Base-by-base conservation (phyloP, 2,797 vertebrate species). In the Notolepis coatsorum region DNA sequence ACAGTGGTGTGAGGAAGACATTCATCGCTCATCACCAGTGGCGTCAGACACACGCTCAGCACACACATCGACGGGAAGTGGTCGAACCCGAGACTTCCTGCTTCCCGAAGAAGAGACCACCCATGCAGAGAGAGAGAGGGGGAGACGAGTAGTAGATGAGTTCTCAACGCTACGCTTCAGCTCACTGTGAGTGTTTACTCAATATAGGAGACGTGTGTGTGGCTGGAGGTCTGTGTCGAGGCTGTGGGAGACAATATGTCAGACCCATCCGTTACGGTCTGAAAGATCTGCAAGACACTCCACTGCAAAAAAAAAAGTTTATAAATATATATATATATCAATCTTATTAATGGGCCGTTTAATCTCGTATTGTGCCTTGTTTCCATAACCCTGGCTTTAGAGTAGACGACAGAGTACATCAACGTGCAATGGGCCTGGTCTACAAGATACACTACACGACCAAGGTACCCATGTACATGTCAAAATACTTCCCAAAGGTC, bases 31-130 rank as follows among this genome's bases (percentile, higher is more conserved):
- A 30, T 2, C 21, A n/a, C 17, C 35, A 25, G 51, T 0, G 15
- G 17, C 12, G 23, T 37, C 30, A 21, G 31, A 37, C 21, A n/a
- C 3, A 24, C 20, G 1, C 3, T 15, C 23, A 8, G 24, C 24
- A 27, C 37, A 10, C 5, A 8, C 9, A 8, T 18, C 4, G 8
- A 52, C 50, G 28, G 38, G 31, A 48, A 38, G 13, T 2, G 15
- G 21, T 25, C 33, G 9, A 38, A 38, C 45, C 4, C 12, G 45
- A 49, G 31, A 27, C 45, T 48, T 60, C 43, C 61, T 15, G 12
- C 8, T 12, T 39, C 30, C n/a, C 21, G 2, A 35, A 3, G 20
- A 9, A 8, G 35, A 23, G 68, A 69, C 71, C 79, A 72, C 79
- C 71, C 68, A 70, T 31, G 33, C 3, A 3, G 33, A 35, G 12